Evolutionary conservation across 2,113 vertebrate species (phyloP), one percentile per base, ranked within the genome.

Genomic region (Vulpes ferrilata): DNA sequence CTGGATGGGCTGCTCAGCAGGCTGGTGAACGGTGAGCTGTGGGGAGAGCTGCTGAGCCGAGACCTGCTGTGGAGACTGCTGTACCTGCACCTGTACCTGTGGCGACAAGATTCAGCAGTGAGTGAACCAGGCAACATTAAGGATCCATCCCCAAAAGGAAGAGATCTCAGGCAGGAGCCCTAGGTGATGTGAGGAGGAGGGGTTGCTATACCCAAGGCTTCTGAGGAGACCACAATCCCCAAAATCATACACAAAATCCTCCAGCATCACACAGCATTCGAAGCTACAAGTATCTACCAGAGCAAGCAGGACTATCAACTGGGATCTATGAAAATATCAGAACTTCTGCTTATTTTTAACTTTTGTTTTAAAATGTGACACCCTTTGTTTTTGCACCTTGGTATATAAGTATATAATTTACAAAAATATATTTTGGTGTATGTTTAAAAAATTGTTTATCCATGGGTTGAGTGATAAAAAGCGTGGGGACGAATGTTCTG

Each of bases 1-100:
- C 98, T 99, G 99, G 95, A 99, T 99, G 2, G 99, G 99, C 91
- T 99, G 99, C 93, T 99, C 99, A 0, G 99, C 98, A 48, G 99
- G 99, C 92, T 99, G 99, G 92, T 99, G 99, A 84, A 99, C 99
- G 93, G 99, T 98, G 95, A 99, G 99, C 94, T 99, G 99, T 0
- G 99, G 99, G 22, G 99, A 99, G 89, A 99, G 99, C 97, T 99
- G 99, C 83, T 99, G 99, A 99, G 99, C 81, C 11, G 99, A 99
- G 90, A 98, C 99, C 91, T 99, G 99, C 96, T 99, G 99, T 0
- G 99, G 99, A 25, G 99, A 99, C 96, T 99, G 99, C 95, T 99
- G 99, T 10, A 99, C 99, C 98, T 99, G 99, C 20, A 99, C 99
- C 96, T 99, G 99, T 35, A 99, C 99, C 99, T 99, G 98, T 32